Conservation (phyloP, 2,888 invertebrate genomes). For the Calameuta filiformis region DNA sequence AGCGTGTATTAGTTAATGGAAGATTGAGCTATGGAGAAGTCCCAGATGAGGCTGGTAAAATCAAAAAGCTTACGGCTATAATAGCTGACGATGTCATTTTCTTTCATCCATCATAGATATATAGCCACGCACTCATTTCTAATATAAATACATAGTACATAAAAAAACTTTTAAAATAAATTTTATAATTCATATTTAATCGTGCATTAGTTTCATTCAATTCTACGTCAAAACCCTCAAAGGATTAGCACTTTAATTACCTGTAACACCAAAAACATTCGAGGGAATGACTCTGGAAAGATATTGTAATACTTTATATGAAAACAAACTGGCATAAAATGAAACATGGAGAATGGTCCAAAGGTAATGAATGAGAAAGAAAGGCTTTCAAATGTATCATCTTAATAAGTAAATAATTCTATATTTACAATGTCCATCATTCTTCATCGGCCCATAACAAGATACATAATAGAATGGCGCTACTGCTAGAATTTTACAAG, state of each 20-base stretch:
- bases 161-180: not conserved
- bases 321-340: not conserved
- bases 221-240: not conserved
- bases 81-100: slow-evolving; percentile 91
- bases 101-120: slow-evolving; percentile 67
- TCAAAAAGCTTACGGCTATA: slow-evolving; percentile 80
- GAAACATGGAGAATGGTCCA: not conserved
- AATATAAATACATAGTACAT: not conserved
- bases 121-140: not conserved
- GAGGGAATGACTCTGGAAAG: not conserved
- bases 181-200: not conserved
- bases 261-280: not conserved
- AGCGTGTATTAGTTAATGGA: slow-evolving; percentile 84
- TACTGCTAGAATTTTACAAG: slow-evolving; percentile 62
- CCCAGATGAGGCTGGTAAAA: slow-evolving; percentile 80
- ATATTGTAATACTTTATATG: not conserved
- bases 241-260: not conserved
- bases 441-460: slow-evolving; percentile 59
- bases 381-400: slow-evolving; percentile 20
- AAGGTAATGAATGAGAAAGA: not conserved
- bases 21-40: slow-evolving; percentile 87
- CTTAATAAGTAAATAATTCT: slow-evolving; percentile 64
- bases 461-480: slow-evolving; percentile 61
- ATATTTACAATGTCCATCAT: slow-evolving; percentile 63
- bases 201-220: not conserved